phyloP scores from a whole-genome alignment of 2,113 vertebrate species.

The Carlito syrichta region DNA sequence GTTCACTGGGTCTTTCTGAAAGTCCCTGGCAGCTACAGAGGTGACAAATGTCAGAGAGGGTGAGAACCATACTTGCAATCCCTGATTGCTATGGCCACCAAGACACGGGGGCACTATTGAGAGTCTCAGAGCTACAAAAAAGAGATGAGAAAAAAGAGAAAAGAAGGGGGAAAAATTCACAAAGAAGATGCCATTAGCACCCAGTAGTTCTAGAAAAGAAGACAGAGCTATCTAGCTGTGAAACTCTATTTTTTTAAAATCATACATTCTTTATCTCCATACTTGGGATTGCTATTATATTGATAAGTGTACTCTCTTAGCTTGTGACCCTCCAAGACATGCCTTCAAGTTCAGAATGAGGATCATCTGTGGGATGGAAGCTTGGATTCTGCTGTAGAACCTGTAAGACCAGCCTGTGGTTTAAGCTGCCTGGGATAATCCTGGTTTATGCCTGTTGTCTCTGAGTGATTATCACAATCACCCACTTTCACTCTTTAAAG shows the following conservation, averaged over 20 bases:
- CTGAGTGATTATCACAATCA: neutral
- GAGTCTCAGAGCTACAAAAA: neutral
- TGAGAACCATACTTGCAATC: neutral
- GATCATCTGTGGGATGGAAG: neutral
- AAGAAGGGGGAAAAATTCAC: neutral
- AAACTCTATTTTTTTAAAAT: neutral
- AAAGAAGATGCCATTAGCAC: neutral
- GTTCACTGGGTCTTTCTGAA: neutral
- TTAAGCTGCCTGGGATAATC: neutral
- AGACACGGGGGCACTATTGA: neutral
- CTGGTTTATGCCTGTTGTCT: neutral
- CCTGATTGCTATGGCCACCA: too few relatives aligned
- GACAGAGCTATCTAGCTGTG: neutral
- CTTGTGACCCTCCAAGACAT: neutral
- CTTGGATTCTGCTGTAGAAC: neutral
- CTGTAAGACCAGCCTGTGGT: accelerated
- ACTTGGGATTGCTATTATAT: neutral
- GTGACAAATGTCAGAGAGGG: neutral
- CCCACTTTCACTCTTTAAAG: neutral
- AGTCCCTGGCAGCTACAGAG: neutral
- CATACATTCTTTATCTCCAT: neutral
- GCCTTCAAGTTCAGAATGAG: neutral
- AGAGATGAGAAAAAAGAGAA: neutral
- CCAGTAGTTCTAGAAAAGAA: neutral
- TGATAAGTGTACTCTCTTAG: neutral